A percentile compares a stretch with the other conserved stretches of the same genome.
These are phyloP conservation scores for Mesodorylaimus sp. DNA, from an alignment of 2,888 invertebrate species.

Conservation along the genomic window DNA sequence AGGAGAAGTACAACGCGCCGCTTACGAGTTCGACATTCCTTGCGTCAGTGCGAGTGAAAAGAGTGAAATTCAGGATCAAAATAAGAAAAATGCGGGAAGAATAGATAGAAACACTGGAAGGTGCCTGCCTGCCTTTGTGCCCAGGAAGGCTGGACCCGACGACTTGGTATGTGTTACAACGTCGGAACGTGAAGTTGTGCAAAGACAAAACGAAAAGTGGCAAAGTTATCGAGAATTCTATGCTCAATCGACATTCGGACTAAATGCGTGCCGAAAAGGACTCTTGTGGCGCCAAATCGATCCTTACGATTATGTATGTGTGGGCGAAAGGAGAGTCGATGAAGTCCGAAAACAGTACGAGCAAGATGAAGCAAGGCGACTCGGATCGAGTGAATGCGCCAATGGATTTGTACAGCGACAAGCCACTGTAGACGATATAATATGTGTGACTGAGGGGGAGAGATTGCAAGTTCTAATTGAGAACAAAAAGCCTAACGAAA, in stretches of 20 bases:
- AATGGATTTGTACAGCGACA: background rate
- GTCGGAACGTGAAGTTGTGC: background rate
- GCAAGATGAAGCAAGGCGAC: background rate
- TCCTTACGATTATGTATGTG: constrained; percentile 25
- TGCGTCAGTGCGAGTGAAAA: background rate
- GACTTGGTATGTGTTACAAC: background rate
- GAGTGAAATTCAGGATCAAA: background rate
- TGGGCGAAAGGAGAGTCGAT: constrained; percentile 9
- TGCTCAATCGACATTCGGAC: background rate
- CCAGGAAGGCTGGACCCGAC: background rate
- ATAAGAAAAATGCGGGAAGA: background rate
- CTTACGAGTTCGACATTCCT: no score
- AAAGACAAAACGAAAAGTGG: background rate
- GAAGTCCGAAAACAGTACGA: background rate
- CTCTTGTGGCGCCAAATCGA: constrained; percentile 23
- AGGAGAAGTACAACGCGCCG: no score
- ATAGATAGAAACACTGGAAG: background rate
- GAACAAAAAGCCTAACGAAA: background rate
- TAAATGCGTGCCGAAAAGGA: constrained; percentile 13
- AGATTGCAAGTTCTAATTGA: background rate
- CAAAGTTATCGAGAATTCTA: background rate
- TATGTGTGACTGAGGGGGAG: constrained; percentile 2
- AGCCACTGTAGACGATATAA: background rate
- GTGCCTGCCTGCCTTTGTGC: background rate
- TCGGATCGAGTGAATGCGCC: background rate